Evolutionary conservation across 2,888 invertebrate genomes (phyloP), one percentile per base, ranked within the genome.

Genomic region (Auanema sp.): DNA sequence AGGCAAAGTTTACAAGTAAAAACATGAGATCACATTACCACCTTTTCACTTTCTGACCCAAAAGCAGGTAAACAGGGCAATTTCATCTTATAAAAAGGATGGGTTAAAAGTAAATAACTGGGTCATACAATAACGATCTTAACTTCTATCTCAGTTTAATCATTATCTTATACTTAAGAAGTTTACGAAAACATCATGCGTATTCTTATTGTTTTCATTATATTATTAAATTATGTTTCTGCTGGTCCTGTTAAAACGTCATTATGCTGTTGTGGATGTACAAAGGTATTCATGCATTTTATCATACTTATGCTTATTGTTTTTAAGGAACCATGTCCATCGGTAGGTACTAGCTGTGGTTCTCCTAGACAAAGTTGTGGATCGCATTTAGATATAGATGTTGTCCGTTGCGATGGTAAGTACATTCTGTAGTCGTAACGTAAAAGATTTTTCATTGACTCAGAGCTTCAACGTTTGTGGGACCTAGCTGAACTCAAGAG

Each of bases 191-290:
- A 33, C 33, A n/a, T n/a, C n/a, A 33, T 33, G 33, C 33, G 33
- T 33, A 33, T 33, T 33, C 33, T 33, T 33, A 33, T 33, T 33
- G 33, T 33, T 33, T 33, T 33, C 33, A 33, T 33, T 33, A 33
- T 33, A 33, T 8, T 33, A 5, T 33, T 33, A 33, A 33, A 33
- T 33, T 33, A 33, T 33, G 33, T 33, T 33, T 33, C 33, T 10
- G 24, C 57, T 11, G 62, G 64, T 40, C 71, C 71, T 11, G 66
- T 72, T 11, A 58, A 67, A 50, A 72, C 71, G 1, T 60, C 63
- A 18, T 23, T 69, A 16, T 69, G 71, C 47, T 72, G 71, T 49
- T 69, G 71, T 54, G 71, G 71, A 8, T 72, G 71, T 47, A 64
- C 56, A 0, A 62, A 67, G 60, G 60, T 60, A 12, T 41, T 16